phyloP scores from a whole-genome alignment of 2,113 vertebrate species.

The Colinus virginianus region DNA sequence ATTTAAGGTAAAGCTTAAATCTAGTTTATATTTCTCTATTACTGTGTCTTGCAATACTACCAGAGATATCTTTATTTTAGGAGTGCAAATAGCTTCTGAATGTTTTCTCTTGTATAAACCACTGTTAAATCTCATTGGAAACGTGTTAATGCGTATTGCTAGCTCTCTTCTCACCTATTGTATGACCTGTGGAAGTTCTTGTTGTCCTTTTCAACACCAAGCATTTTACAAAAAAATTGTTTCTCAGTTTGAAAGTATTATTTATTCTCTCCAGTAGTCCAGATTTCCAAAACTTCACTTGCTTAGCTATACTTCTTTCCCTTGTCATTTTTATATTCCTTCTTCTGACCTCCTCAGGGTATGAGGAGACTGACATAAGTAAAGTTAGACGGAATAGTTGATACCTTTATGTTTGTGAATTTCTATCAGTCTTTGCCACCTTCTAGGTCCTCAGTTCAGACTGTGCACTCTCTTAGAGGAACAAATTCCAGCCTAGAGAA shows the following conservation, averaged over 20 bases:
- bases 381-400: not conserved
- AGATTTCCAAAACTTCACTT: not conserved
- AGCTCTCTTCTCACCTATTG: not conserved
- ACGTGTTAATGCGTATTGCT: not conserved
- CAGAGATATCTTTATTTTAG: constrained; percentile 28
- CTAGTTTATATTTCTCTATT: constrained; percentile 3
- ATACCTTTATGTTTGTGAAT: not conserved
- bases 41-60: not conserved
- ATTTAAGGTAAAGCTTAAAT: not conserved
- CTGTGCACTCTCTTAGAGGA: not conserved
- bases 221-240: not conserved
- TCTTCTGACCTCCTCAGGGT: not conserved
- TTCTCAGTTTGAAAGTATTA: not conserved
- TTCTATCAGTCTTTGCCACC: not conserved
- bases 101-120: constrained; percentile 26
- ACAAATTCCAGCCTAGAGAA: not conserved
- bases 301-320: not conserved
- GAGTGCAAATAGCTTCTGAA: constrained; percentile 48
- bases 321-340: not conserved
- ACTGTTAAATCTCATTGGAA: not conserved
- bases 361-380: not conserved
- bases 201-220: not conserved
- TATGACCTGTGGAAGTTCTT: not conserved
- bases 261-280: not conserved
- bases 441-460: not conserved